Evolutionary conservation across 2,888 invertebrate species (phyloP).

Genomic region (Drosophila koepferae): DNA sequence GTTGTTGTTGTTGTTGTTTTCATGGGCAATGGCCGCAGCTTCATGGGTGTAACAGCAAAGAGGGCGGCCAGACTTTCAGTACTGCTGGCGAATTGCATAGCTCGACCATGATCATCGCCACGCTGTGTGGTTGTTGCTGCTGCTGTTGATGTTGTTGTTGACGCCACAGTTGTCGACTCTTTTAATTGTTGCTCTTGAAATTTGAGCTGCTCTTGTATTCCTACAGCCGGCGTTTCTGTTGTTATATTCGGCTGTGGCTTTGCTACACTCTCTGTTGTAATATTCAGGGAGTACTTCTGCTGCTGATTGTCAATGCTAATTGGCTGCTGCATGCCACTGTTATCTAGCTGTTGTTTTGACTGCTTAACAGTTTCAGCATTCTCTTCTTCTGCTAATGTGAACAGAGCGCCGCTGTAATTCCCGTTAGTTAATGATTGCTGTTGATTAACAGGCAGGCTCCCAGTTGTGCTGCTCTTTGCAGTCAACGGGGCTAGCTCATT

Average conservation of each 20-base stretch:
- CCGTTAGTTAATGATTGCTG: background rate
- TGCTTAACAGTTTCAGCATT: background rate
- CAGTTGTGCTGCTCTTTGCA: background rate
- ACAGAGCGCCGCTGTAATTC: background rate
- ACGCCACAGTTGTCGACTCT: background rate
- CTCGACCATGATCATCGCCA: slow-evolving; percentile 56
- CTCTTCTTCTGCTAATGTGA: background rate
- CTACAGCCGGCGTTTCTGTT: background rate
- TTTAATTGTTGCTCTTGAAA: background rate
- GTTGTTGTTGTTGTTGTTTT: slow-evolving; percentile 28
- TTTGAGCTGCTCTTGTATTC: background rate
- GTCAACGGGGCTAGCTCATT: background rate
- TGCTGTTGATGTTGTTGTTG: slow-evolving; percentile 16
- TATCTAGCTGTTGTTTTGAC: background rate
- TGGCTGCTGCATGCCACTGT: background rate
- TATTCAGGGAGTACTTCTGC: background rate
- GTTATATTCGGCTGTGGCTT: background rate
- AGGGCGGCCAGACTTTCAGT: slow-evolving; percentile 40
- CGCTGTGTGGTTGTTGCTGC: slow-evolving; percentile 41
- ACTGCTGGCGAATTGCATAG: slow-evolving; percentile 56
- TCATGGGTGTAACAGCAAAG: slow-evolving; percentile 65
- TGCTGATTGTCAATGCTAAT: background rate
- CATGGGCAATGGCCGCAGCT: slow-evolving; percentile 58
- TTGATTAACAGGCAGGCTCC: background rate
- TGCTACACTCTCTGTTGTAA: background rate